Evolutionary conservation across 2,113 vertebrate species (phyloP).

Genomic region (Nothoprocta pentlandii): DNA sequence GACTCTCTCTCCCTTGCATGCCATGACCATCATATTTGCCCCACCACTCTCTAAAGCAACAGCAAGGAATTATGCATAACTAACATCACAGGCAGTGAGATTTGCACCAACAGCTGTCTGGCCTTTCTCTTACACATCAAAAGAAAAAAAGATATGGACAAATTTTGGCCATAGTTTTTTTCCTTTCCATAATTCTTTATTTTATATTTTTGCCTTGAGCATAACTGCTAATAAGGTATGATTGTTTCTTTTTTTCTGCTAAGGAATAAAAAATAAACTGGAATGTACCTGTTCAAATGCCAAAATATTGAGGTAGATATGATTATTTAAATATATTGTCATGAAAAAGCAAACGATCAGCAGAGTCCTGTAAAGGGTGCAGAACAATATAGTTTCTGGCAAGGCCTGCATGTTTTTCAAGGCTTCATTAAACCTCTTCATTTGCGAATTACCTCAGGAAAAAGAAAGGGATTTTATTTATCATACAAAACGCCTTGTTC

Average conservation of each 20-base stretch:
- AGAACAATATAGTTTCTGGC: not conserved
- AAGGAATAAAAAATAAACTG: not conserved
- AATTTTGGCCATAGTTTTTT: not conserved
- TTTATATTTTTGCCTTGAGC: not conserved
- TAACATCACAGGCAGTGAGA: accelerated
- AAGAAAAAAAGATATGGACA: not conserved
- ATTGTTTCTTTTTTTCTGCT: accelerated
- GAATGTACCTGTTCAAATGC: not conserved
- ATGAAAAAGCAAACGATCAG: conserved; percentile 1
- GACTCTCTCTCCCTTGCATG: accelerated
- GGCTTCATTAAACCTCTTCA: not conserved
- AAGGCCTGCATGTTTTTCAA: not conserved
- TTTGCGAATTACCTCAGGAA: not conserved
- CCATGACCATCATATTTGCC: not conserved
- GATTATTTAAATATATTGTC: conserved; percentile 14
- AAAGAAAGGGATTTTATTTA: not conserved
- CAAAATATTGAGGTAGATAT: conserved; percentile 4
- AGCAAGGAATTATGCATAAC: not conserved
- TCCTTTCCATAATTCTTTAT: not conserved
- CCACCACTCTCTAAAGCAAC: not conserved
- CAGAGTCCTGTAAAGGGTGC: not conserved
- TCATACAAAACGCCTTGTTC: not conserved
- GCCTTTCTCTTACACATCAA: accelerated
- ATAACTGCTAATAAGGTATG: not conserved
- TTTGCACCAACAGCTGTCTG: not conserved